Base-by-base conservation (phyloP, 2,797 vertebrate species). In the Antrozous pallidus region DNA sequence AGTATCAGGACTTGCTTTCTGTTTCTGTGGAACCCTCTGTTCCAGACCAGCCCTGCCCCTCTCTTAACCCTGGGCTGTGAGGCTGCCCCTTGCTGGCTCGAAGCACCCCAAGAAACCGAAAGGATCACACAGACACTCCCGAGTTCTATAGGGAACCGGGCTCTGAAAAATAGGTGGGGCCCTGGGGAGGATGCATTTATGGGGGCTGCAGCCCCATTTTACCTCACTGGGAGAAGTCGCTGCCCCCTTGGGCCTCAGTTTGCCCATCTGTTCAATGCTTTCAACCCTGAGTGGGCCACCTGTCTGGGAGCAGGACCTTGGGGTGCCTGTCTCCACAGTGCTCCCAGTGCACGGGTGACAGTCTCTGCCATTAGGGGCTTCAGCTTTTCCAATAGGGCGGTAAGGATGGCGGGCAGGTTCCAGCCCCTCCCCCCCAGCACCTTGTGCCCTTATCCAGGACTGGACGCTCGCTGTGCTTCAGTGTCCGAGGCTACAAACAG, bases 341-440 rank as follows among this genome's bases (percentile, higher is more conserved):
- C 28, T 12, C 31, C 28, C 12, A 22, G 22, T n/a, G 12, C 14
- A 31, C 3, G 58, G 36, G 12, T 20, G 45, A 20, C 38, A n/a
- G 20, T 56, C 17, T 61, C 61, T 8, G 4, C 17, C 18, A 26
- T 58, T 31, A 2, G 6, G 10, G 58, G 28, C 51, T 58, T 63
- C 33, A 1, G 28, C 80, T 91, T 73, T 54, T 17, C 80, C 5
- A 47, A 40, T 3, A 11, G 13, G 6, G 61, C 18, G 33, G 5
- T 28, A 2, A 24, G 3, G 49, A 1, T 0, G 5, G 10, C 0
- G 22, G 9, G 8, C 28, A 3, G 51, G 54, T 38, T 31, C 61
- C 42, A 26, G n/a, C 11, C 38, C 31, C 13, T 0, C 56, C 40
- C 3, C 3, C 6, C 8, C 18, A n/a, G 42, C 16, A 2, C 67